Percentiles rank a stretch among this genome's conserved stretches.
These are phyloP conservation scores for Panthera tigris DNA, from an alignment of 2,113 vertebrate species.

Conservation along the genomic window DNA sequence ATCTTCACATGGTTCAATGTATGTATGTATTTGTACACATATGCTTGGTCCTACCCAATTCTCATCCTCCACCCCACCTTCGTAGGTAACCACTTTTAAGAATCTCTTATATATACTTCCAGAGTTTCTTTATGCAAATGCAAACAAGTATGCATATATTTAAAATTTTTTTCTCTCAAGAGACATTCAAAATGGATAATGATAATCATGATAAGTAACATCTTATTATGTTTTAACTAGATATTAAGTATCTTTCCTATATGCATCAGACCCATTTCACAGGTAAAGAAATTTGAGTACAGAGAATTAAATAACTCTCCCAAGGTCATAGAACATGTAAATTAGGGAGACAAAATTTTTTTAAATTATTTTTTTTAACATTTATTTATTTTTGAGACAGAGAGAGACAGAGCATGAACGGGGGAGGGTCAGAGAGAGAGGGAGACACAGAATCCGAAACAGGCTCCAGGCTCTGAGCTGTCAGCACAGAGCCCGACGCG, in stretches of 20 bases:
- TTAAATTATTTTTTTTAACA: too few relatives aligned
- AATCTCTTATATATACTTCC: neutral
- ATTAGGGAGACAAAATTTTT: neutral
- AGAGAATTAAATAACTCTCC: neutral
- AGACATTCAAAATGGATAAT: neutral
- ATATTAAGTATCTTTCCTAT: neutral
- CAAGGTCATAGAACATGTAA: neutral
- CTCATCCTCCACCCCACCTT: neutral
- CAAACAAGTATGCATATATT: neutral
- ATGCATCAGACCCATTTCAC: neutral
- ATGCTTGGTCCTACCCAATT: neutral
- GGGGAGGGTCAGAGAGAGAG: too few relatives aligned
- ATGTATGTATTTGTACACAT: neutral
- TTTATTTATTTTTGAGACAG: too few relatives aligned
- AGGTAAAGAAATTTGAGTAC: neutral
- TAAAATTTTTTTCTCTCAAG: neutral
- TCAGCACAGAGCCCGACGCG: too few relatives aligned
- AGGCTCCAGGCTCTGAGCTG: too few relatives aligned
- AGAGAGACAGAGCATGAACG: too few relatives aligned
- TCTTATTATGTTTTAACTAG: neutral
- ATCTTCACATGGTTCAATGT: neutral
- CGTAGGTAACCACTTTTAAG: neutral
- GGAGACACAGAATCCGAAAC: too few relatives aligned
- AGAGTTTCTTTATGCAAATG: neutral
- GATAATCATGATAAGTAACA: neutral